Conservation (phyloP, 2,113 vertebrate genomes). For the Microcebus jonahi region DNA sequence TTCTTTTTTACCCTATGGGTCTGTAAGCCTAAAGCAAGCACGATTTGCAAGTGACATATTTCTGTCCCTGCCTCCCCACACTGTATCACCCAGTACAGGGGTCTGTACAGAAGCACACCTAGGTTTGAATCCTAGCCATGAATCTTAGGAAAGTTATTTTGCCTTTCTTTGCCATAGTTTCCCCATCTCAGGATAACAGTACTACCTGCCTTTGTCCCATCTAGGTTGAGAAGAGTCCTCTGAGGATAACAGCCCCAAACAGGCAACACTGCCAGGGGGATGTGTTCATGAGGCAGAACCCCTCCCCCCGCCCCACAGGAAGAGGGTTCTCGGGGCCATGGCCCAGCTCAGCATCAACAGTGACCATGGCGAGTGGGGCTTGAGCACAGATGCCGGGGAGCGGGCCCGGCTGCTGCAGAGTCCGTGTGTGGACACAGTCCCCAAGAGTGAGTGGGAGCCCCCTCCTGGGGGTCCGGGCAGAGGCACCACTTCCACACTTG, state of each 20-base stretch:
- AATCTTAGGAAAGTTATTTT: neutral
- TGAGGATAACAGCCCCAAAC: neutral
- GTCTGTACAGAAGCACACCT: neutral
- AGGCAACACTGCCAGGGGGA: neutral
- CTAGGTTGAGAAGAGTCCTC: slow-evolving; percentile 42
- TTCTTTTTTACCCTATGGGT: neutral
- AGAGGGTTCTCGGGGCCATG: slow-evolving; percentile 65
- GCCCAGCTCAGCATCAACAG: slow-evolving; percentile 89
- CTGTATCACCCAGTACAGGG: fast-evolving
- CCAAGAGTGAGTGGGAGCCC: slow-evolving; percentile 72
- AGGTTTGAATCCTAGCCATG: neutral
- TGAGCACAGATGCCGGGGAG: slow-evolving; percentile 90
- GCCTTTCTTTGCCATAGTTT: neutral
- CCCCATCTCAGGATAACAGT: neutral
- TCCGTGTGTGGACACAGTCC: slow-evolving; percentile 89
- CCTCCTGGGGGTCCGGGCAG: neutral
- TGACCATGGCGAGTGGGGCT: slow-evolving; percentile 89
- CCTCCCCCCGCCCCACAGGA: neutral
- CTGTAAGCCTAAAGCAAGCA: neutral
- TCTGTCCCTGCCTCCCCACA: neutral
- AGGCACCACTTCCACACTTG: slow-evolving; percentile 86
- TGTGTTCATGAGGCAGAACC: neutral
- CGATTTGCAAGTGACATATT: neutral
- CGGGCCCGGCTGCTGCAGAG: slow-evolving; percentile 94
- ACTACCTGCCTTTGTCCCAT: neutral